phyloP scores from a whole-genome alignment of 1,140 invertebrate genomes.

The Sinonovacula constricta region DNA sequence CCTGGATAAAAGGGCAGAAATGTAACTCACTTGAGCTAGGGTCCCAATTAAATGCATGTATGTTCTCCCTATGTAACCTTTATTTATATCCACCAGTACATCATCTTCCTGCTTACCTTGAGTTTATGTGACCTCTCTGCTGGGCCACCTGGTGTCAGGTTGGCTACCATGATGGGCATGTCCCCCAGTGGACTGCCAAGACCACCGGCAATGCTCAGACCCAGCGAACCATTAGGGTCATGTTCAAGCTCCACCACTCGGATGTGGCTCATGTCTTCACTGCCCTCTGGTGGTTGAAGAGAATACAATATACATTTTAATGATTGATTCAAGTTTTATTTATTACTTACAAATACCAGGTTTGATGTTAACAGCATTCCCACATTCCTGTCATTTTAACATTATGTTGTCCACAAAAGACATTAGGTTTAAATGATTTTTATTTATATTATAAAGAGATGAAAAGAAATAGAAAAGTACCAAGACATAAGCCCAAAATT shows the following conservation, averaged over 20 bases:
- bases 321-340: too few relatives aligned
- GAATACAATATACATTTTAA: too few relatives aligned
- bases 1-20: background rate
- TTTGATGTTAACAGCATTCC: too few relatives aligned
- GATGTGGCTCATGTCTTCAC: slow-evolving; percentile 69
- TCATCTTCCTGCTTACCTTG: slow-evolving; percentile 63
- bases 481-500: too few relatives aligned
- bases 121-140: slow-evolving; percentile 71
- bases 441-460: too few relatives aligned
- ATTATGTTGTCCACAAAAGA: too few relatives aligned
- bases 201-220: slow-evolving; percentile 76
- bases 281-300: slow-evolving; percentile 50
- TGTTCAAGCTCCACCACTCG: slow-evolving; percentile 71
- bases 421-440: too few relatives aligned
- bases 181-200: slow-evolving; percentile 75
- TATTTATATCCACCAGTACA: background rate
- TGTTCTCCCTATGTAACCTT: background rate
- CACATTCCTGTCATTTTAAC: too few relatives aligned
- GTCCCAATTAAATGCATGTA: background rate
- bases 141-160: slow-evolving; percentile 68
- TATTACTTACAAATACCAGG: too few relatives aligned
- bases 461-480: too few relatives aligned
- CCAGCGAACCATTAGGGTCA: slow-evolving; percentile 73
- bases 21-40: background rate
- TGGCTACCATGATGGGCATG: slow-evolving; percentile 74